Evolutionary conservation across 2,888 invertebrate species (phyloP).

Genomic region (Galerucella pusilla): DNA sequence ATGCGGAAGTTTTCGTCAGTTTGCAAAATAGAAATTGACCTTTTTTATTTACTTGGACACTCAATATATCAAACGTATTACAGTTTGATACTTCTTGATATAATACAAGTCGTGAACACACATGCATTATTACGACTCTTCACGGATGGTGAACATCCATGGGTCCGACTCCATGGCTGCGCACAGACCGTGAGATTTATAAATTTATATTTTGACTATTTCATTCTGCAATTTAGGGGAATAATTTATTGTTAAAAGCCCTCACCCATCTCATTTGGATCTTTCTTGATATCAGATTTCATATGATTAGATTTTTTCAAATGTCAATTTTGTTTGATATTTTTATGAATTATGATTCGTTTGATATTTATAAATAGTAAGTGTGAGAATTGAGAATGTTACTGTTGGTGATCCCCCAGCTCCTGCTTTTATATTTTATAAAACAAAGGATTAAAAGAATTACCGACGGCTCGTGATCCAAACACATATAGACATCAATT

Average conservation of each 20-base stretch:
- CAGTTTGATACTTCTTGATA: constrained; percentile 48
- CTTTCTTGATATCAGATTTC: constrained; percentile 54
- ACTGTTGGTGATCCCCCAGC: not conserved
- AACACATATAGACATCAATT: too few relatives aligned
- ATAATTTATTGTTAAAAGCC: constrained; percentile 60
- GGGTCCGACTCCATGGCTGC: constrained; percentile 52
- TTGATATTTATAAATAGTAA: not conserved
- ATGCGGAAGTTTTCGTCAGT: constrained; percentile 3
- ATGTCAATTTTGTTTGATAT: not conserved
- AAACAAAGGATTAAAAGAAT: too few relatives aligned
- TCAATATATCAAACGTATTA: constrained; percentile 35
- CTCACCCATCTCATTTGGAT: constrained; percentile 49
- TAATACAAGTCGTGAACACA: constrained; percentile 62
- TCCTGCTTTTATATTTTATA: too few relatives aligned
- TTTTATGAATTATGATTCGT: not conserved
- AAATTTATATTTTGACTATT: constrained; percentile 67
- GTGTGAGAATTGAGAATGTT: not conserved
- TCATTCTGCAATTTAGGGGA: constrained; percentile 62
- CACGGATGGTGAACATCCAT: constrained; percentile 62
- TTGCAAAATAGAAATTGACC: constrained; percentile 26
- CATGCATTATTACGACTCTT: constrained; percentile 61
- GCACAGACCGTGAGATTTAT: constrained; percentile 65
- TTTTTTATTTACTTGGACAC: constrained; percentile 18
- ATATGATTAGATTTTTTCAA: constrained; percentile 47
- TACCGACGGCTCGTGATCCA: too few relatives aligned